Evolutionary conservation across 2,113 vertebrate species (phyloP).

Genomic region (human (Homo sapiens)): GRCh38 chr18:79356001-79356500

Average conservation of each 20-base stretch:
- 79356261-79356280: neutral
- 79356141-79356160: accelerated
- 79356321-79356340: neutral
- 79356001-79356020: neutral
- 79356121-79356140: too few relatives aligned
- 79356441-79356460: neutral
- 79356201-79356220: neutral
- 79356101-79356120: too few relatives aligned
- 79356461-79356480: neutral
- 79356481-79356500: neutral
- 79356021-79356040: too few relatives aligned
- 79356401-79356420: too few relatives aligned
- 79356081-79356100: neutral
- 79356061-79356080: neutral
- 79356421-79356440: neutral
- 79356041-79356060: neutral
- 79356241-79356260: neutral
- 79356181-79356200: neutral
- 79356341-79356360: too few relatives aligned
- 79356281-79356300: too few relatives aligned
- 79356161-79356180: neutral
- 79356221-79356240: neutral
- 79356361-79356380: accelerated
- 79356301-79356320: accelerated
- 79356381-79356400: neutral